Base-by-base conservation (phyloP, 2,113 vertebrate genomes). In the Sander vitreus region DNA sequence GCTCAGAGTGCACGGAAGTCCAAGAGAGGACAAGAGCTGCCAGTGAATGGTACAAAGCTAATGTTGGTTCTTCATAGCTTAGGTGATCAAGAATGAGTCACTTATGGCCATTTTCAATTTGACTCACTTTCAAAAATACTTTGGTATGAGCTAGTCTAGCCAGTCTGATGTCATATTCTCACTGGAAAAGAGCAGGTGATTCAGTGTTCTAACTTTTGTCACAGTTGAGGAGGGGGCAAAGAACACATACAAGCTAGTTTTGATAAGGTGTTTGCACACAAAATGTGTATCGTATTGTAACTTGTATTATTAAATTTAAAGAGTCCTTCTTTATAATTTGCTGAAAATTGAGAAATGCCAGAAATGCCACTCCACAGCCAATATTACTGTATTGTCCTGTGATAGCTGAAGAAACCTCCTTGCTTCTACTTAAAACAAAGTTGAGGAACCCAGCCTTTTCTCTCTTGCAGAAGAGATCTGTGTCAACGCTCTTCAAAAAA, bases 401-500 rank as follows among this genome's bases (percentile, higher is more conserved):
- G 39, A 55, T 67, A 36, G 45, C 25, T 57, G n/a, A 68, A 68
- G 59, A 55, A 48, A 43, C 5, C 18, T 66, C 39, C 11, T 60
- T 48, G 3, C n/a, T 58, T 62, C 58, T 23, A 48, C 15, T 72
- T 48, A 50, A 53, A 73, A 75, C 19, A 73, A 70, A 48, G 14
- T 25, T 43, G 14, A 48, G 18, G 71, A 43, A 60, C 23, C 10
- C 25, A 6, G 33, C 48, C 18, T 62, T 67, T 53, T 69, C 27
- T 74, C 36, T 78, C 10, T 73, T 50, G 21, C 23, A 54, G 33
- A 67, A 67, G 13, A 47, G 79, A 88, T 84, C 59, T 71, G 69
- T 87, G 83, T 86, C 83, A 84, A 73, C 78, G 15, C 36, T 60
- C n/a, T 80, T 51, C 50, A 13, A 78, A 65, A 77, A 85, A 84